Evolutionary conservation across 2,113 vertebrate genomes (phyloP).

Genomic region (Hippocampus abdominalis): DNA sequence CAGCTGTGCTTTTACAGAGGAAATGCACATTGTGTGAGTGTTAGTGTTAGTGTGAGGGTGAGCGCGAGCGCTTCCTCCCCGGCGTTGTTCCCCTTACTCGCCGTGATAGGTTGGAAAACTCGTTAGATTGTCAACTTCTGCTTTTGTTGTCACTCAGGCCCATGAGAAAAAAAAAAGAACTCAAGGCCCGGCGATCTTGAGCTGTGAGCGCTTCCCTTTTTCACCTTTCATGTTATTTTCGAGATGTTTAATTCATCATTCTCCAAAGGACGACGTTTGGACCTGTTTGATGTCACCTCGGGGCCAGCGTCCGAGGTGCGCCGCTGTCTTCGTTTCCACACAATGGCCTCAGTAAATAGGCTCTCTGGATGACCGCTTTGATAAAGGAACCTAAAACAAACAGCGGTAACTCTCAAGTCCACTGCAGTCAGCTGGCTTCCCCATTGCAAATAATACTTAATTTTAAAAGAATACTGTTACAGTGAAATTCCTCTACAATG

Average conservation of each 20-base stretch:
- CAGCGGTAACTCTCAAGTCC: not conserved
- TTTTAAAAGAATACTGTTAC: too few relatives aligned
- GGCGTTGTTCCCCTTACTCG: slow-evolving; percentile 67
- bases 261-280: not conserved
- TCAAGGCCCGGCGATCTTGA: slow-evolving; percentile 2
- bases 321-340: not conserved
- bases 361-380: not conserved
- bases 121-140: slow-evolving; percentile 37
- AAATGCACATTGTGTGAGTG: slow-evolving; percentile 62
- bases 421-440: not conserved
- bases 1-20: slow-evolving; percentile 72
- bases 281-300: not conserved
- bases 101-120: slow-evolving; percentile 33
- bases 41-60: slow-evolving; percentile 41
- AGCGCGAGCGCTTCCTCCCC: slow-evolving; percentile 67
- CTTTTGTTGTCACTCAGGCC: not conserved
- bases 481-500: too few relatives aligned
- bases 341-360: slow-evolving; percentile 1
- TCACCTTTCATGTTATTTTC: not conserved
- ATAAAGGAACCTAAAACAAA: not conserved
- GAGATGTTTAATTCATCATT: not conserved
- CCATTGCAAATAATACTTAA: not conserved
- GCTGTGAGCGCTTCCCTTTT: slow-evolving; percentile 35
- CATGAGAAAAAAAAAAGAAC: not conserved
- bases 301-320: not conserved